phyloP scores from a whole-genome alignment of 2,888 invertebrate species.

The Cataglyphis livida region DNA sequence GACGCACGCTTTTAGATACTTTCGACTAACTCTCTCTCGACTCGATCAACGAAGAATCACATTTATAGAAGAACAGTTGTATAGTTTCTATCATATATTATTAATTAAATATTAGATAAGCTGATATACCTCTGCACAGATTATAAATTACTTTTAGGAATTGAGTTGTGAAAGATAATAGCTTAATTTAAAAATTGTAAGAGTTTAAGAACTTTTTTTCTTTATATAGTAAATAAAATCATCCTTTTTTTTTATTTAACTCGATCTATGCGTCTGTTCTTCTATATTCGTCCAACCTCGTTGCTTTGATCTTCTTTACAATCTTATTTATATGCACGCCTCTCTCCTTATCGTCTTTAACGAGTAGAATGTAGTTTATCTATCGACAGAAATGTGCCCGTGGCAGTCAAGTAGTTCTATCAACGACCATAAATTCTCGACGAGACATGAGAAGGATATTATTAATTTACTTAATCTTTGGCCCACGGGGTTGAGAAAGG shows the following conservation, averaged over 20 bases:
- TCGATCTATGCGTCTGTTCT: constrained; percentile 1
- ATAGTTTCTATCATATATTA: background rate
- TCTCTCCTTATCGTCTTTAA: constrained; percentile 55
- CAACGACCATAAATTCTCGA: constrained; percentile 52
- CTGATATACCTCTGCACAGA: background rate
- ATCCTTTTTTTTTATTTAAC: background rate
- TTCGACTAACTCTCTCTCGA: constrained; percentile 43
- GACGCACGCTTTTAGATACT: constrained; percentile 40
- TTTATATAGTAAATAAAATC: background rate
- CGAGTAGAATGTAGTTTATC: constrained; percentile 64
- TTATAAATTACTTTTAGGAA: background rate
- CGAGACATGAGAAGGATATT: constrained; percentile 59
- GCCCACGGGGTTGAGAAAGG: constrained; percentile 58
- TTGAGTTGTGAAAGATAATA: background rate
- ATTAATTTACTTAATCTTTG: constrained; percentile 70
- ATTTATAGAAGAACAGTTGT: constrained; percentile 25
- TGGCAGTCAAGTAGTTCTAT: constrained; percentile 27
- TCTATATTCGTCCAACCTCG: constrained; percentile 6
- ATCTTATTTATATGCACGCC: constrained; percentile 55
- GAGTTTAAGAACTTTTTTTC: background rate
- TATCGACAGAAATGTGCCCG: constrained; percentile 63
- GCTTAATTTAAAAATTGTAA: background rate
- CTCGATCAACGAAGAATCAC: constrained; percentile 21
- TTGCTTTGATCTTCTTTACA: constrained; percentile 35
- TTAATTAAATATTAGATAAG: background rate